Evolutionary conservation across 2,113 vertebrate species (phyloP).

Genomic region (Caracal caracal): DNA sequence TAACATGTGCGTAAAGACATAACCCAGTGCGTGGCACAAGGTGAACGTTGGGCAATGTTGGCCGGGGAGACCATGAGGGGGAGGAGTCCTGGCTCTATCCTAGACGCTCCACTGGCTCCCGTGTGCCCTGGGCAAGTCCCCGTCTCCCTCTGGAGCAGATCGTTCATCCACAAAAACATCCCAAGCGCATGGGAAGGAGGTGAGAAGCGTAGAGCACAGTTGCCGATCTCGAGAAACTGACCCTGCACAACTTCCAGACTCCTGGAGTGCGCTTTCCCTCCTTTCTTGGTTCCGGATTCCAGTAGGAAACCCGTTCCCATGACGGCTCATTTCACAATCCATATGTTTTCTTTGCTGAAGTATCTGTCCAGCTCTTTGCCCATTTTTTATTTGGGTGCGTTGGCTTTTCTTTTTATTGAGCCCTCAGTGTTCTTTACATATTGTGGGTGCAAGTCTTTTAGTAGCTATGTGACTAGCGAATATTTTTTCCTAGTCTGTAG

Average conservation of each 20-base stretch:
- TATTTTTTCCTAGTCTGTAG: neutral
- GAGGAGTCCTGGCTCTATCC: neutral
- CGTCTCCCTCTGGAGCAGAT: neutral
- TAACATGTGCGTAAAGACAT: fast-evolving
- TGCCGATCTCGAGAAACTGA: neutral
- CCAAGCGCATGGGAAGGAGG: fast-evolving
- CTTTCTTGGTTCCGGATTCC: neutral
- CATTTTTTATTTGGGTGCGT: neutral
- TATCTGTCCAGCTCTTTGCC: neutral
- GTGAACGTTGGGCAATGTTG: fast-evolving
- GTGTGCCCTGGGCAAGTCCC: neutral
- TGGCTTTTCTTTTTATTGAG: neutral
- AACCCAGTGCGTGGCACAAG: fast-evolving
- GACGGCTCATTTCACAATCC: neutral
- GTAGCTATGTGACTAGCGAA: neutral
- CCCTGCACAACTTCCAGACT: neutral
- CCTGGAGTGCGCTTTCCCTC: neutral
- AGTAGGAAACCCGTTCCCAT: neutral
- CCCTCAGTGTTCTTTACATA: neutral
- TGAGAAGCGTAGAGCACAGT: fast-evolving
- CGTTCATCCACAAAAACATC: neutral
- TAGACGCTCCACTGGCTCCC: too few species aligned
- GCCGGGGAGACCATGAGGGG: neutral
- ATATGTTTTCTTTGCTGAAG: neutral
- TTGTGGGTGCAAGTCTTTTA: neutral